Conservation (phyloP, 2,113 vertebrate species). For the Herpetotheres cachinnans region DNA sequence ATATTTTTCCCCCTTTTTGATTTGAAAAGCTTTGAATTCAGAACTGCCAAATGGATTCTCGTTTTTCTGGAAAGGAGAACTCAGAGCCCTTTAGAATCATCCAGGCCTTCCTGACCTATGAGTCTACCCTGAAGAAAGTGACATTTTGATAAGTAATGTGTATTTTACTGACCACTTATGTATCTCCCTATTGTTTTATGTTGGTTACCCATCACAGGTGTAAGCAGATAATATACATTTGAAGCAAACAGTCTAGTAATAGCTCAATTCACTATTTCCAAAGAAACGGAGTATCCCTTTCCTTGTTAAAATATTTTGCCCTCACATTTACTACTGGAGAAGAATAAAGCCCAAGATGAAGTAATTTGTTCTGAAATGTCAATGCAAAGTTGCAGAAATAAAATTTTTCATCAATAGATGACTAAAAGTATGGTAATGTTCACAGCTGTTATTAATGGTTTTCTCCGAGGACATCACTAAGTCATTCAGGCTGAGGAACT, state of each 20-base stretch:
- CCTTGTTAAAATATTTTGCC: background rate
- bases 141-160: background rate
- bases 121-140: background rate
- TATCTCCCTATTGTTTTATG: background rate
- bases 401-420: background rate
- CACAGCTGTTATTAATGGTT: background rate
- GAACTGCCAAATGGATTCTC: background rate
- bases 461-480: background rate
- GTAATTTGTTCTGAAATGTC: background rate
- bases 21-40: background rate
- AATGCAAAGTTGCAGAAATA: background rate
- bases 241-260: background rate
- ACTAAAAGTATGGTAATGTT: background rate
- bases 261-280: background rate
- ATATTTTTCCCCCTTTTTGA: background rate
- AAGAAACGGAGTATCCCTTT: rapidly evolving
- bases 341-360: background rate
- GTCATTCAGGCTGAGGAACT: background rate
- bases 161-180: background rate
- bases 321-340: background rate
- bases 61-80: background rate
- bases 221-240: background rate
- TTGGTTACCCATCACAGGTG: background rate
- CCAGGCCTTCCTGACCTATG: background rate
- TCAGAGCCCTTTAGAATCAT: background rate